Evolutionary conservation across 2,113 vertebrate genomes (phyloP).

Genomic region (Aix galericulata): DNA sequence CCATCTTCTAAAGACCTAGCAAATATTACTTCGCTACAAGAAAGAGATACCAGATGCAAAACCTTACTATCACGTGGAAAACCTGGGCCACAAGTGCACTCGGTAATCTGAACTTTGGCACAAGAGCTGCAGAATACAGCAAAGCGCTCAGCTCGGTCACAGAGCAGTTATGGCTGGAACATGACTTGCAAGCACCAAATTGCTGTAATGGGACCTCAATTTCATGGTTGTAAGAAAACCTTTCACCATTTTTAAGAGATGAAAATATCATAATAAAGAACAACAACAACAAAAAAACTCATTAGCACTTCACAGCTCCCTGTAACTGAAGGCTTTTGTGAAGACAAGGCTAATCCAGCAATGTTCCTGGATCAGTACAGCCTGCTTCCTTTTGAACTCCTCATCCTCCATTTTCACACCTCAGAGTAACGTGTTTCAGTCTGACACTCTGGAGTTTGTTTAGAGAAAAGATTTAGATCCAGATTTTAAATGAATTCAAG

Average conservation of each 20-base stretch:
- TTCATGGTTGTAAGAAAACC: background rate
- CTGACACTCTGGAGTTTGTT: background rate
- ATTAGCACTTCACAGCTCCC: background rate
- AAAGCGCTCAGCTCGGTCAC: background rate
- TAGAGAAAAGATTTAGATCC: background rate
- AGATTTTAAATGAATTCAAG: background rate
- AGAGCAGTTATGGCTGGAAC: background rate
- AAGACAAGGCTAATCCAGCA: background rate
- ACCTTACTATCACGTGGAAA: background rate
- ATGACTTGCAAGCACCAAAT: background rate
- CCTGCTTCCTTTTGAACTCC: background rate
- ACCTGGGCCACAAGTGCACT: background rate
- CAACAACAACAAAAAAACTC: background rate
- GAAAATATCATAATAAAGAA: background rate
- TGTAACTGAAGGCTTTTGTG: background rate
- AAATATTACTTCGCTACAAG: background rate
- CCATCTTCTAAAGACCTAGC: background rate
- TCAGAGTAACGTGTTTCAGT: background rate
- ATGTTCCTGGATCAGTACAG: background rate
- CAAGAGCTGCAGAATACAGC: background rate
- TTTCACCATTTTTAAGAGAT: background rate
- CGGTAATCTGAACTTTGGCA: background rate
- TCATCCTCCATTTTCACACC: background rate
- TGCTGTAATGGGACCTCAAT: background rate
- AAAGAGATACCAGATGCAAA: background rate